Percentiles rank a stretch among this genome's conserved stretches.
phyloP scores from a whole-genome alignment of 1,140 invertebrate species.

The Zaprionus gabonicus region DNA sequence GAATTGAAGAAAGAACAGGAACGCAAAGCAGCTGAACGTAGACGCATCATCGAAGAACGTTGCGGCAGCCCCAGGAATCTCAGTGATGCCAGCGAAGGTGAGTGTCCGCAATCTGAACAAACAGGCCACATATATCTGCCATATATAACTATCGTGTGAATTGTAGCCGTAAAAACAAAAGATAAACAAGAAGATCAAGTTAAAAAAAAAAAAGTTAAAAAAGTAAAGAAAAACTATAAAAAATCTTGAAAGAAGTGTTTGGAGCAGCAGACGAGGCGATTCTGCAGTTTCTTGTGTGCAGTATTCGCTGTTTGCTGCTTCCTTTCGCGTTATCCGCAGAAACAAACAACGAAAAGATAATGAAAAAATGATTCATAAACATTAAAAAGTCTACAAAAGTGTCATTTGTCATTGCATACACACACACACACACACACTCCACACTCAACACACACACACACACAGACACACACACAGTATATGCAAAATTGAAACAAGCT shows the following conservation, averaged over 20 bases:
- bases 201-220: neutral
- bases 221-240: neutral
- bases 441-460: slow-evolving; percentile 30
- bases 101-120: slow-evolving; percentile 65
- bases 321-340: neutral
- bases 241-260: neutral
- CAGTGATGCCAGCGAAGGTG: slow-evolving; percentile 97
- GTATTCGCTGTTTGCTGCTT: slow-evolving; percentile 23
- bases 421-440: slow-evolving; percentile 19
- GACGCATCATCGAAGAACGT: slow-evolving; percentile 97
- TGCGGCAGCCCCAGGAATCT: slow-evolving; percentile 95
- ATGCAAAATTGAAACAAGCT: slow-evolving; percentile 35
- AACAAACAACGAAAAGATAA: slow-evolving; percentile 20
- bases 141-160: neutral
- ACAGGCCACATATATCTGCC: neutral
- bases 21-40: slow-evolving; percentile 98
- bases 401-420: slow-evolving; percentile 57
- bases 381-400: slow-evolving; percentile 64
- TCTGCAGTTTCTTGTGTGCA: neutral
- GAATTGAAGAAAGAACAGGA: slow-evolving; percentile 99
- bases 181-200: slow-evolving; percentile 8
- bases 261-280: neutral
- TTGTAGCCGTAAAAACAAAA: neutral
- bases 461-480: slow-evolving; percentile 5
- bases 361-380: slow-evolving; percentile 49